Conservation (phyloP, 2,113 vertebrate genomes). For the Axis porcinus region DNA sequence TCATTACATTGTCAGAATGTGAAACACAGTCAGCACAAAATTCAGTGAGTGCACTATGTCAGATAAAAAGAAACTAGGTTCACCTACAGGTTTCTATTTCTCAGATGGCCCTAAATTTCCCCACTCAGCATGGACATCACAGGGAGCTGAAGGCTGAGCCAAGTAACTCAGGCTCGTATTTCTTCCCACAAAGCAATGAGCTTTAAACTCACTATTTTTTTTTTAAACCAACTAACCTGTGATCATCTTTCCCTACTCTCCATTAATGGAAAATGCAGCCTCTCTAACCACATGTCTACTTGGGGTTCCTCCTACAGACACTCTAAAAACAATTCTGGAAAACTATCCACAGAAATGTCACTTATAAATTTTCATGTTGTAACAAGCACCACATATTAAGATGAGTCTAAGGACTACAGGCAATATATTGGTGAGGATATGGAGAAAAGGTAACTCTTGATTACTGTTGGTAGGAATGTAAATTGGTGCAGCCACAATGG, state of each 20-base stretch:
- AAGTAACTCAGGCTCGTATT: not conserved
- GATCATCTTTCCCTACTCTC: not conserved
- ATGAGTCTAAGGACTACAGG: not conserved
- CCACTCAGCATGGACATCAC: not conserved
- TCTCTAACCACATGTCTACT: not conserved
- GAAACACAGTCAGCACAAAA: constrained; percentile 24
- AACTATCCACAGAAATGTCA: not conserved
- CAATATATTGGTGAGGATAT: not conserved
- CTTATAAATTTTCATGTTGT: not conserved
- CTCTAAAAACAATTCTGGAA: constrained; percentile 16
- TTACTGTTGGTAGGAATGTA: not conserved
- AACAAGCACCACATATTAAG: not conserved
- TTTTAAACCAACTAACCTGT: not conserved
- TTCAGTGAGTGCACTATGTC: not conserved
- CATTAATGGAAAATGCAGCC: not conserved
- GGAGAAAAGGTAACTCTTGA: not conserved
- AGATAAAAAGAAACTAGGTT: not conserved
- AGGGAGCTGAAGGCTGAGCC: not conserved
- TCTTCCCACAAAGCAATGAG: not conserved
- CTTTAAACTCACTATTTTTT: not conserved
- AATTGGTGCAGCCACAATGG: not conserved
- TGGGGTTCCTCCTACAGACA: not conserved
- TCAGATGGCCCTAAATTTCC: not conserved
- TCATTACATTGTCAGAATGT: not conserved
- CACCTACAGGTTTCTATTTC: not conserved